Conservation (phyloP, 2,113 vertebrate species). For the Proteles cristata region DNA sequence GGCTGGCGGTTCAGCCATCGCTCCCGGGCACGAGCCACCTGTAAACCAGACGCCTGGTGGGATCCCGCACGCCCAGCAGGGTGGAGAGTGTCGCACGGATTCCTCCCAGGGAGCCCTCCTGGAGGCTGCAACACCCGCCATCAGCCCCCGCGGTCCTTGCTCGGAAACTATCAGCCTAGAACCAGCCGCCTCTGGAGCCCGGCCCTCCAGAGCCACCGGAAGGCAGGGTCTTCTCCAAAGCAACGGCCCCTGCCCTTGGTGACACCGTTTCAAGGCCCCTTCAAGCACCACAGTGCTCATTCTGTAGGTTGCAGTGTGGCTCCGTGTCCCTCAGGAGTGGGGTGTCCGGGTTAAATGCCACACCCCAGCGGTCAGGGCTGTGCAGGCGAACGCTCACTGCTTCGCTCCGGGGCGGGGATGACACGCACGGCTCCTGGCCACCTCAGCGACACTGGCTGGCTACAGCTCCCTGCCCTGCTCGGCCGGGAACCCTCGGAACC, state of each 20-base stretch:
- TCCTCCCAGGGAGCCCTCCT: fast-evolving
- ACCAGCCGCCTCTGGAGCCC: neutral
- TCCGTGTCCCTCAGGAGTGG: fast-evolving
- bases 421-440: fast-evolving
- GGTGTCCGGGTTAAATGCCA: neutral
- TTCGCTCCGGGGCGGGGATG: fast-evolving
- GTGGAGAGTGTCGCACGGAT: too few relatives aligned
- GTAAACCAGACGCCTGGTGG: neutral
- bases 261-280: neutral
- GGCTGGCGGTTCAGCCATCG: fast-evolving
- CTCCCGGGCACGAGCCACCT: neutral
- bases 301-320: fast-evolving
- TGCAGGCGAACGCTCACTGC: neutral
- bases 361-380: fast-evolving
- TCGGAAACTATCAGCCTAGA: neutral
- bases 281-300: neutral
- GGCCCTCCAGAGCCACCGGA: fast-evolving
- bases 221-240: neutral
- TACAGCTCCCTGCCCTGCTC: neutral
- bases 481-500: neutral
- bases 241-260: too few relatives aligned
- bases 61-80: fast-evolving
- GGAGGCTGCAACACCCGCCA: neutral
- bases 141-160: fast-evolving
- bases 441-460: fast-evolving